Conservation (phyloP, 2,888 invertebrate genomes). For the Galerucella nymphaeae region DNA sequence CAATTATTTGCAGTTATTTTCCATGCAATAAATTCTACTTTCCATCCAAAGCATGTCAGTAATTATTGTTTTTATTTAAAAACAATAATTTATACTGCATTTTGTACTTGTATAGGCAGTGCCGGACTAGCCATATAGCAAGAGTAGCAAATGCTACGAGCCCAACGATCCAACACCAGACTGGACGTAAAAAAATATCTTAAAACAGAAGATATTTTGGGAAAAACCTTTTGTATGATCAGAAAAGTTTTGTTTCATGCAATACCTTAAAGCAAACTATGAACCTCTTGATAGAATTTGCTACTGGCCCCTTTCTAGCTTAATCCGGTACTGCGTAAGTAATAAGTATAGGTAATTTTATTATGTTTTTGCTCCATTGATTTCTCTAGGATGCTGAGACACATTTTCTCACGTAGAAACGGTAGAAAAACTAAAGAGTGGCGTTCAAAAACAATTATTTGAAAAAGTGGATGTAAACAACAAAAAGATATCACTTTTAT, state of each 20-base stretch:
- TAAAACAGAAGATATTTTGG: too few species aligned
- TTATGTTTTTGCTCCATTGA: slow-evolving; percentile 23
- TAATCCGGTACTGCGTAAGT: not conserved
- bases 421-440: not conserved
- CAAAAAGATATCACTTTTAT: too few species aligned
- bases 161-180: too few species aligned
- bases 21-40: not conserved
- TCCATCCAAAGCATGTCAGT: not conserved
- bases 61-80: slow-evolving; percentile 3
- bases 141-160: too few species aligned
- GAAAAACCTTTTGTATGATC: too few species aligned
- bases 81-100: slow-evolving; percentile 17
- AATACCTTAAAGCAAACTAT: too few species aligned
- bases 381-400: slow-evolving; percentile 13
- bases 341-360: slow-evolving; percentile 7
- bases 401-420: slow-evolving; percentile 13
- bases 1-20: not conserved
- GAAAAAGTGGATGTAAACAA: not conserved
- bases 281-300: too few species aligned
- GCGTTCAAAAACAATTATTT: not conserved
- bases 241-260: too few species aligned
- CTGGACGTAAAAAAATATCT: too few species aligned
- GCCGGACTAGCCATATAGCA: too few species aligned
- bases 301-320: too few species aligned
- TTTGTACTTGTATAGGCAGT: not conserved